Evolutionary conservation across 2,797 vertebrate genomes (phyloP), one percentile per base, ranked within the genome.

Genomic region (Yasuhikotakia modesta): DNA sequence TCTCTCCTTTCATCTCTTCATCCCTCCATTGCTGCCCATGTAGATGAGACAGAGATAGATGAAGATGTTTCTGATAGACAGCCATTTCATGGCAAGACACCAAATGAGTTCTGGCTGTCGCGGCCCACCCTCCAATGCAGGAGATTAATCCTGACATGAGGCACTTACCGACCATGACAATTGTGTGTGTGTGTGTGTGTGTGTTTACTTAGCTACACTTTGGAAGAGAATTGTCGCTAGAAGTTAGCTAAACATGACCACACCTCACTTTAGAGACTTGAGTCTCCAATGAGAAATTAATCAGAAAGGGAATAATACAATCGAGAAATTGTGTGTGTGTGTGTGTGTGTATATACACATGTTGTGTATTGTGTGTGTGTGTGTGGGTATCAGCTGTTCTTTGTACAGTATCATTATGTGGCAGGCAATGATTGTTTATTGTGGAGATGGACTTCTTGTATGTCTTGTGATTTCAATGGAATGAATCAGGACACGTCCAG

Each of bases 21-120:
- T 69, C 70, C 72, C 35, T 77, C 55, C 73, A 58, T 82, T 84
- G 84, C 84, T 84, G 13, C 22, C 81, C 85, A 92, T 92, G 90
- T 87, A 92, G 90, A 93, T 93, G 88, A 92, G 92, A 91, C 88
- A 87, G 89, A 91, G 90, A 92, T 85, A 83, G 85, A 92, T 93
- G 88, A 90, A 93, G 89, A 90, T 86, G 87, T 88, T 87, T 87
- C 77, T 81, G 79, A 80, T 87, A 81, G 61, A 70, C 71, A 57
- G 85, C 84, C 83, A 85, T 86, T 82, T 73, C 78, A 87, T 76
- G 67, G 86, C 76, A 79, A 87, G 81, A 85, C 84, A 84, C 84
- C 84, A 88, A 90, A 92, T 92, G 85, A 88, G 86, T 90, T 89
- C 88, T 80, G 88, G 81, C 83, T 82, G 76, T 81, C 71, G 81